A percentile compares a stretch with the other conserved stretches of the same genome.
Conservation (phyloP, 2,113 vertebrate genomes). For the Coturnix japonica region DNA sequence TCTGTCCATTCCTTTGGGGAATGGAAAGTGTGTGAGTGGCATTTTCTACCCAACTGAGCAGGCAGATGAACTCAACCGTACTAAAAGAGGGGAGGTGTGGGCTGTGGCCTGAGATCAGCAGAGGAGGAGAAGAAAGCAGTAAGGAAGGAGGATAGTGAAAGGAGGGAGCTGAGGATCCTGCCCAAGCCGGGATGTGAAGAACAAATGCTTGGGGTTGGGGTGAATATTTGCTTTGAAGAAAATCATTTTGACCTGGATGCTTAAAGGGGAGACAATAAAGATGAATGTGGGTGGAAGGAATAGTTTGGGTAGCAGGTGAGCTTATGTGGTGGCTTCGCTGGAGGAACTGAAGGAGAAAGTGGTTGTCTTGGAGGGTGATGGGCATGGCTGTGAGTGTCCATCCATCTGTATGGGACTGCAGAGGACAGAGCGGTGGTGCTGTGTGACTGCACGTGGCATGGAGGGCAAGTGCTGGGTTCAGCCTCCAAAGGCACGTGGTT, state of each 20-base stretch:
- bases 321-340: neutral
- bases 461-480: neutral
- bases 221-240: neutral
- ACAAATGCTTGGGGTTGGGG: neutral
- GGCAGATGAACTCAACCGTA: neutral
- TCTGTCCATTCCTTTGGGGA: neutral
- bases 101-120: constrained; percentile 12
- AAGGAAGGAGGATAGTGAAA: neutral
- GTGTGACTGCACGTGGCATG: neutral
- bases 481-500: neutral
- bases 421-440: neutral
- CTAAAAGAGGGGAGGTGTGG: neutral
- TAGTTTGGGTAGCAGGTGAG: neutral
- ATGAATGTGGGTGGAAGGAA: neutral
- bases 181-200: neutral
- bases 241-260: neutral
- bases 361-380: neutral
- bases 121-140: constrained; percentile 8
- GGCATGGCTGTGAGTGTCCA: no score
- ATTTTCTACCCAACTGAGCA: neutral
- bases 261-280: neutral
- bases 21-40: neutral
- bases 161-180: neutral
- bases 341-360: neutral
- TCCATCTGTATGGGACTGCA: neutral